Evolutionary conservation across 2,113 vertebrate genomes (phyloP), one percentile per base, ranked within the genome.

Genomic region (Periophthalmodon schlosseri): DNA sequence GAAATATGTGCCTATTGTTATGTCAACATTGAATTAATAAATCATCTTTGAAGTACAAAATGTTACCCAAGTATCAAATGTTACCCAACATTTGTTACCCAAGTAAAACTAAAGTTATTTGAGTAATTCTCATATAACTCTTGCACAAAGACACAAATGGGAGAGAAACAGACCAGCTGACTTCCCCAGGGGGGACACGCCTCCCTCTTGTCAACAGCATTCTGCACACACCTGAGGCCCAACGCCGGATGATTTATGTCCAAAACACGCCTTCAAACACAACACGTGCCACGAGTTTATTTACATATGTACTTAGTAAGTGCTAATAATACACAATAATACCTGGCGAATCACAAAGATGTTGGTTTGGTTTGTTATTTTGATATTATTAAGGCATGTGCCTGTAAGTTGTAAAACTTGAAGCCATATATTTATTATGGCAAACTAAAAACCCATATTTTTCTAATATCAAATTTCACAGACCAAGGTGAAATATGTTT

Each of bases 141-240:
- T 56, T 23, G n/a, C 54, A 49, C 39, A 63, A 24, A 70, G 60
- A 82, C 67, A 44, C 56, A 65, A 20, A n/a, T n/a, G 34, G 34
- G 34, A n/a, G 33, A 39, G 20, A n/a, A 2, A 24, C 34, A 39
- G 63, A n/a, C 74, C 81, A 90, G 87, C 88, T 89, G 87, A 90
- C 79, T 85, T 54, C 89, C 80, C 20, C 73, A 76, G 81, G 89
- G 66, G 70, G 75, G 46, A 72, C 69, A 75, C 75, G 70, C 28
- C 54, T 72, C 46, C 64, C 56, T 72, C 67, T 63, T 72, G 78
- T 87, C 81, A 54, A 75, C 81, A 73, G 64, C 87, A 90, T 92
- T 90, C 87, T 85, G 65, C 72, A 72, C 76, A 87, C 84, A 90
- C 85, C 79, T 88, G 79, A 83, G 73, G 36, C 21, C 58, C 81